Base-by-base conservation (phyloP, 2,797 vertebrate species). In the Enteromius viviparus region DNA sequence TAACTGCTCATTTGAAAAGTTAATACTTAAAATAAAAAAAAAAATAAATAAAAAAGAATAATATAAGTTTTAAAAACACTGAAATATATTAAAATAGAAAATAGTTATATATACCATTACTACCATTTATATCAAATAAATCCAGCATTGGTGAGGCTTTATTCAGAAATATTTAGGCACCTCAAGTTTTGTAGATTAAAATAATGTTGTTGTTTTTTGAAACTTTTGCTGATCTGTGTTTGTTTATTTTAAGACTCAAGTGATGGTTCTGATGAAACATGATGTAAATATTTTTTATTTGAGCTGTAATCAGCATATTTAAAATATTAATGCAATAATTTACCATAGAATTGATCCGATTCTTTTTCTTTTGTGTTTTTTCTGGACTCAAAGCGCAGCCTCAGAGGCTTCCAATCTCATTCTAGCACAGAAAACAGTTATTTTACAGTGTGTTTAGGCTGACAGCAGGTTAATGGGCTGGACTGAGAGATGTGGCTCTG, bases 381-480 rank as follows among this genome's bases (percentile, higher is more conserved):
- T n/a, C 70, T 14, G 55, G 49, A 66, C 15, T 34, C 45, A 3
- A 6, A 65, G 29, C 8, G 32, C 15, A 47, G 14, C 14, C 12
- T 40, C 29, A n/a, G 62, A 14, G 32, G 40, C 51, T 45, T 47
- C 40, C 23, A 8, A n/a, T 40, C 62, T 68, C 47, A 75, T 82
- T 42, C n/a, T 42, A n/a, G 1, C 17, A 29, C 14, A 47, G 32
- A 60, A 69, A 58, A 58, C n/a, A 10, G 62, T 78, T 58, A 70
- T 71, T 70, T 69, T 58, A 76, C 65, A 58, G 65, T 78, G 75
- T 70, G 53, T 83, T 83, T 71, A 71, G 21, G 26, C 23, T 83
- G 82, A 78, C 75, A 83, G 75, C 66, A 70, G 82, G 82, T 78
- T 83, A 78, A 78, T 62, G 51, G 75, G 75, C 53, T 71, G 66